These are phyloP conservation scores for Zaprionus capensis DNA, from an alignment of 1,140 invertebrate genomes.

Conservation along the genomic window DNA sequence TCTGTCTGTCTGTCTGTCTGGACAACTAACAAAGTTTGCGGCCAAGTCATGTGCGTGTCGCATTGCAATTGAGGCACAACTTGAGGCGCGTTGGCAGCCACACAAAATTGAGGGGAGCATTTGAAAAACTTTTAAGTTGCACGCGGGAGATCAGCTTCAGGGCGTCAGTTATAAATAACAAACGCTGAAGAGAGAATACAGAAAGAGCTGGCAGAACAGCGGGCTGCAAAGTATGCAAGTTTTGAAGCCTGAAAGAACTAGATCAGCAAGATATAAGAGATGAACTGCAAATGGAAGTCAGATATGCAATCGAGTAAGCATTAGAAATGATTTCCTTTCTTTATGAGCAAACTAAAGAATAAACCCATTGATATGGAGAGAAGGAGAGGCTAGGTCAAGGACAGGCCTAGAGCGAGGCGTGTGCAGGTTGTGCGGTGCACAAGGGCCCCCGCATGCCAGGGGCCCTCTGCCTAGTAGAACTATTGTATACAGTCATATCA, in stretches of 20 bases:
- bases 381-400: too few species aligned
- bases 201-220: neutral
- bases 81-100: conserved; percentile 11
- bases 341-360: too few species aligned
- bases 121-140: conserved; percentile 34
- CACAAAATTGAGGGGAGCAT: conserved; percentile 19
- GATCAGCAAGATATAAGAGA: neutral
- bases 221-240: neutral
- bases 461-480: too few species aligned
- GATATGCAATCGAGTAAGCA: too few species aligned
- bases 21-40: conserved; percentile 71
- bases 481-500: too few species aligned
- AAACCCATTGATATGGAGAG: too few species aligned
- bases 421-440: too few species aligned
- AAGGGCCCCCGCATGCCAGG: too few species aligned
- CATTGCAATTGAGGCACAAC: conserved; percentile 63
- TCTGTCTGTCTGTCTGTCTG: neutral
- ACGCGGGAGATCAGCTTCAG: conserved; percentile 18
- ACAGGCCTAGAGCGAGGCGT: too few species aligned
- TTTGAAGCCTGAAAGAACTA: neutral
- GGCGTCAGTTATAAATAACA: conserved; percentile 17
- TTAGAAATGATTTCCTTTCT: too few species aligned
- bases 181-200: neutral
- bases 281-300: neutral
- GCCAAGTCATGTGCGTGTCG: conserved; percentile 74